Evolutionary conservation across 2,888 invertebrate genomes (phyloP), one percentile per base, ranked within the genome.

Genomic region (Cephus spinipes): DNA sequence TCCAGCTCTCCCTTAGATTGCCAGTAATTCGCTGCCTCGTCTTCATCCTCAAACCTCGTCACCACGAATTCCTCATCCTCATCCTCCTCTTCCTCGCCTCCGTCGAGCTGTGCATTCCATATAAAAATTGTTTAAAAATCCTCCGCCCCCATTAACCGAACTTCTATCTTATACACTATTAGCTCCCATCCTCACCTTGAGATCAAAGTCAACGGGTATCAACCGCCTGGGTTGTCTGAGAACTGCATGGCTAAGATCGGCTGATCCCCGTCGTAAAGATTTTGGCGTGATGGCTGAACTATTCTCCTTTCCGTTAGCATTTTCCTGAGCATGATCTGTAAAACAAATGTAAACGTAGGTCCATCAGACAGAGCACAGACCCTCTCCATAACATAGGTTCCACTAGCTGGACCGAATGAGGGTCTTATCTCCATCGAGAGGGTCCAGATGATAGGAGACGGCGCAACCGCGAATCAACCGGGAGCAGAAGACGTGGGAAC

Each of bases 31-130:
- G 83, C 77, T 0, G 85, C 33, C 11, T 85, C 89, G 1, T 84
- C 86, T 32, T 87, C 87, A 74, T 89, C 89, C 23, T 90, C 89
- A 71, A 90, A 89, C 76, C 89, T 87, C 6, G 88, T 85, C 12
- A 88, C 87, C 11, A 84, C 83, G 75, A 86, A 87, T 55, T 89
- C 89, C 71, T 90, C 90, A 68, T 92, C 92, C 68, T 92, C 92
- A 31, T 93, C 93, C 73, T 94, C 93, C 77, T 93, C 92, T 80
- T 91, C 90, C 77, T 92, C 92, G 68, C 91, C 92, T 73, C 90
- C 92, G 78, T 92, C 92, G 73, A 89, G 85, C 90, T 92, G 86
- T 6, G 85, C 82, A 69, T 81, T 68, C 23, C 69, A 68, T 30
- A 2, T 55, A 55, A 55, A 15, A 23, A 55, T 55, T 55, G 1